Evolutionary conservation across 2,888 invertebrate species (phyloP), one percentile per base, ranked within the genome.

Genomic region (Adelphocoris suturalis): DNA sequence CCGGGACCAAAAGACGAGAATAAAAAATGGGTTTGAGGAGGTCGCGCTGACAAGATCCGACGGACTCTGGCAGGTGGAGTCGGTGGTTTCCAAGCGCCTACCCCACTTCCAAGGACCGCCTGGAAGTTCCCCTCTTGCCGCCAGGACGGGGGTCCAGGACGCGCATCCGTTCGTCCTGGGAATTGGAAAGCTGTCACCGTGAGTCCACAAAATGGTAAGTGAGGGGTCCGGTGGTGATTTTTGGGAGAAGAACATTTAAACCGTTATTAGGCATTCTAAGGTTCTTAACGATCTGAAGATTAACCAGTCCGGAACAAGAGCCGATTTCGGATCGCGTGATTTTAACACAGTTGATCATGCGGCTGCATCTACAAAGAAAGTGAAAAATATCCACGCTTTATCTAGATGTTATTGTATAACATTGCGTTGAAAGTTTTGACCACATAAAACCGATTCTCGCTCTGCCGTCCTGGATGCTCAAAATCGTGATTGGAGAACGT

Each of bases 21-120:
- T 37, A 37, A 37, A 37, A 37, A 37, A 78, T 23, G 19, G 23
- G 23, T 3, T 7, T 19, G 68, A 68, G 68, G 23, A 19, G n/a
- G 61, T 14, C 57, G 68, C 68, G 23, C 23, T 68, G 68, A 68
- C 68, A 23, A 23, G 68, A 68, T 27, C 68, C 68, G 68, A 68
- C 68, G 68, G 68, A 68, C 68, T 68, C 68, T 19, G 61, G 68
- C 68, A 68, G 23, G 68, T 27, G 68, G 68, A 19, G 68, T 19
- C 68, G 68, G 23, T 12, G 23, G 57, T 7, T 57, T n/a, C 57
- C 7, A n/a, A 16, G 57, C 57, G 16, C n/a, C 57, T 57, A 57
- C 13, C 68, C 68, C 68, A 68, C 68, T 68, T 68, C 68, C 68
- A 68, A 23, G 68, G 9, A 3, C 68, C 0, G 0, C 68, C 11